These are phyloP conservation scores for Dolichallabes microphthalmus DNA, from an alignment of 2,113 vertebrate species.

Conservation along the genomic window DNA sequence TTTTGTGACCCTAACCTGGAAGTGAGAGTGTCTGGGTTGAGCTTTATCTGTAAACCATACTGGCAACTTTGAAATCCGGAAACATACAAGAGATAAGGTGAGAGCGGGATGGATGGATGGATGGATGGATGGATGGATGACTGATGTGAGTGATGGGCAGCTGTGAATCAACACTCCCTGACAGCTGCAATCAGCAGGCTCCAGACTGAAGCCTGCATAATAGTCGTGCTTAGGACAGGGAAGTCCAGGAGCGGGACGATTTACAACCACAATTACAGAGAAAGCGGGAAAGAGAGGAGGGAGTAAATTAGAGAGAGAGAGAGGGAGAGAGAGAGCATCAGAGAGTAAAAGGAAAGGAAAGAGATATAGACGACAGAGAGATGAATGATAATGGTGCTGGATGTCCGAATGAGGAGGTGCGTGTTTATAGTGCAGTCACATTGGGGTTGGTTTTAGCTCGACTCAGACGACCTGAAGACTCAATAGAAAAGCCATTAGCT, in stretches of 20 bases:
- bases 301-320: not conserved
- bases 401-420: not conserved
- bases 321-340: slow-evolving; percentile 11
- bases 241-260: slow-evolving; percentile 67
- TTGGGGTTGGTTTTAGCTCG: not conserved
- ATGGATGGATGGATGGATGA: slow-evolving; percentile 18
- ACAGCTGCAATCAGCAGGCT: slow-evolving; percentile 76
- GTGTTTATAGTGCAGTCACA: slow-evolving; percentile 1
- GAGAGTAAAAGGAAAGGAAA: not conserved
- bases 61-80: not conserved
- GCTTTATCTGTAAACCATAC: not conserved
- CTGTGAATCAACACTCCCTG: slow-evolving; percentile 54
- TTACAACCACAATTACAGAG: slow-evolving; percentile 75
- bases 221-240: slow-evolving; percentile 68
- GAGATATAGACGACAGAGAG: not conserved
- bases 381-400: slow-evolving; percentile 3
- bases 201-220: slow-evolving; percentile 73
- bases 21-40: not conserved
- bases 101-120: not conserved
- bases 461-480: not conserved
- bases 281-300: slow-evolving; percentile 27
- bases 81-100: not conserved
- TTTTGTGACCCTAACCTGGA: not conserved
- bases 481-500: not conserved
- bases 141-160: slow-evolving; percentile 40